Percentiles rank a stretch among this genome's conserved stretches.
Evolutionary conservation across 2,797 vertebrate genomes (phyloP).

Genomic region (Danio aesculapii): DNA sequence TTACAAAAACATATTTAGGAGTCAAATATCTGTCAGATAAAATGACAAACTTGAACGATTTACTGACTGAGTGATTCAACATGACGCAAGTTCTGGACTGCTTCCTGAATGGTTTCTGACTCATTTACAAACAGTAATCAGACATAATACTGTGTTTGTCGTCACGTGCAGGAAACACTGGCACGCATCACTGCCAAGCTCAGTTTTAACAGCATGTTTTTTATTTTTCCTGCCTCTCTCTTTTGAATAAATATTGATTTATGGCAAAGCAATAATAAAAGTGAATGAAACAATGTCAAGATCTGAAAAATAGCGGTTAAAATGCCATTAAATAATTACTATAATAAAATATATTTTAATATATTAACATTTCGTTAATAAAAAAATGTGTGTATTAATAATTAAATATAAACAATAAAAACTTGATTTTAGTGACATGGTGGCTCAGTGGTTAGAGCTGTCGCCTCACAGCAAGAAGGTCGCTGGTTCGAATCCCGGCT

Average conservation of each 20-base stretch:
- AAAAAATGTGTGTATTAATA: too few species aligned
- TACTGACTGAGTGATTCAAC: not conserved
- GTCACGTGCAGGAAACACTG: not conserved
- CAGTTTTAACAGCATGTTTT: too few species aligned
- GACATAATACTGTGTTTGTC: not conserved
- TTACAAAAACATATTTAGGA: not conserved
- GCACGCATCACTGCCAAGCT: not conserved
- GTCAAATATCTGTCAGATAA: not conserved
- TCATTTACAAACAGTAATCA: not conserved
- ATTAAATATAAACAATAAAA: too few species aligned
- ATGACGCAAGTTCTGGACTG: not conserved
- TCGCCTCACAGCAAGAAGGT: too few species aligned
- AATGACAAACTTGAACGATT: not conserved
- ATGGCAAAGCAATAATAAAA: not conserved
- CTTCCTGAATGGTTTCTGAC: not conserved
- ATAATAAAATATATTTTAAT: too few species aligned
- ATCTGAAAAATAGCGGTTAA: too few species aligned
- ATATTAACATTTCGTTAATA: too few species aligned
- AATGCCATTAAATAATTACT: too few species aligned
- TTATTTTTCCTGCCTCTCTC: too few species aligned
- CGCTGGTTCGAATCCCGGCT: too few species aligned
- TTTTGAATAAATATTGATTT: not conserved
- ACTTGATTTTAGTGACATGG: too few species aligned
- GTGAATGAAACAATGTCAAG: not conserved
- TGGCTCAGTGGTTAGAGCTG: too few species aligned